A percentile compares a stretch with the other conserved stretches of the same genome.
Evolutionary conservation across 1,140 invertebrate genomes (phyloP).

Genomic region (Alviniconcha marisindica): DNA sequence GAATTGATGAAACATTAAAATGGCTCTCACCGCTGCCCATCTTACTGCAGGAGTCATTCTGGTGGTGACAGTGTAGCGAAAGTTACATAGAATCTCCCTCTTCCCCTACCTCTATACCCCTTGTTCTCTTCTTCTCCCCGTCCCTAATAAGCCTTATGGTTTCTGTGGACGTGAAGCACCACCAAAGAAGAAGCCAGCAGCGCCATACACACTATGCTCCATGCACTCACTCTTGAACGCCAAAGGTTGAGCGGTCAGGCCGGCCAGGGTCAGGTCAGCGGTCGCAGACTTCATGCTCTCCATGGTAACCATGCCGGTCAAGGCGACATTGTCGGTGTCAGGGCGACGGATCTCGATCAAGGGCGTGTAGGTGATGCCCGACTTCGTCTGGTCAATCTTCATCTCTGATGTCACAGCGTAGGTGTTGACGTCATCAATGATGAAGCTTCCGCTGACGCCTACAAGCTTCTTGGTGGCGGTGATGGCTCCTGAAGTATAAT

Average conservation of each 20-base stretch:
- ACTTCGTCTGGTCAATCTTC: slow-evolving; percentile 47
- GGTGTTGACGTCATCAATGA: slow-evolving; percentile 57
- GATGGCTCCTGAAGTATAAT: slow-evolving; percentile 27
- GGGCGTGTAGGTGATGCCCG: slow-evolving; percentile 61
- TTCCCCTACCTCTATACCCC: too few species aligned
- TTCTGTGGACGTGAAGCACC: too few species aligned
- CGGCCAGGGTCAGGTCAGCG: slow-evolving; percentile 53
- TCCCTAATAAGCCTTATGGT: too few species aligned
- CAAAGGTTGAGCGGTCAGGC: slow-evolving; percentile 57
- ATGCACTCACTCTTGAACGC: slow-evolving; percentile 60
- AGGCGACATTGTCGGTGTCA: slow-evolving; percentile 47
- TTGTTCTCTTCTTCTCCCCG: too few species aligned
- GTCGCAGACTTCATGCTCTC: neutral
- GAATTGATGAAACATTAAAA: too few species aligned
- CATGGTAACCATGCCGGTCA: slow-evolving; percentile 49
- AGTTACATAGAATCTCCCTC: too few species aligned
- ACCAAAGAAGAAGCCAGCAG: too few species aligned
- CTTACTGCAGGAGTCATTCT: too few species aligned
- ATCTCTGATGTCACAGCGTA: slow-evolving; percentile 63
- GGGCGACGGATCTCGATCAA: slow-evolving; percentile 57
- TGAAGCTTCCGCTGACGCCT: slow-evolving; percentile 31
- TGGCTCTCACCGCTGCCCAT: too few species aligned
- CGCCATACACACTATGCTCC: too few species aligned
- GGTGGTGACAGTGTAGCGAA: too few species aligned
- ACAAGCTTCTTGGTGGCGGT: slow-evolving; percentile 8